Percentiles rank a stretch among this genome's conserved stretches.
Conservation (phyloP, 2,888 invertebrate species). For the Lithophane leautieri region DNA sequence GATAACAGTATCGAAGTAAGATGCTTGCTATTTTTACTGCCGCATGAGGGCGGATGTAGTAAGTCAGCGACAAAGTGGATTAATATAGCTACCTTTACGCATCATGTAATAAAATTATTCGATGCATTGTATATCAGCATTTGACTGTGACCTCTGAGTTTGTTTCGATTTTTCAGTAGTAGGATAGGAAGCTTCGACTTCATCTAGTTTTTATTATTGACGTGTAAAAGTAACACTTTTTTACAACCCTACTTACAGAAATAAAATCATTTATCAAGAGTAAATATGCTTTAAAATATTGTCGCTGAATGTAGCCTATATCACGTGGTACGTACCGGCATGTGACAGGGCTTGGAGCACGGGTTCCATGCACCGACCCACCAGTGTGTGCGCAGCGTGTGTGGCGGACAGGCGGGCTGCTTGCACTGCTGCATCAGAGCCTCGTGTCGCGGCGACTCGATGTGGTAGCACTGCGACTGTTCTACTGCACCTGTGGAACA, state of each 20-base stretch:
- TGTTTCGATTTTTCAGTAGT: neutral
- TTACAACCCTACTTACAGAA: neutral
- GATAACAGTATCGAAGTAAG: neutral
- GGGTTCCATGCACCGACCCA: conserved; percentile 97
- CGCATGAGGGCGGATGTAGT: neutral
- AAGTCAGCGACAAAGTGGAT: neutral
- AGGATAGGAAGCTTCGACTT: neutral
- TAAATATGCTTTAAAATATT: no score
- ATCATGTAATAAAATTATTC: neutral
- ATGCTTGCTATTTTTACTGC: neutral
- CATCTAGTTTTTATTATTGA: neutral
- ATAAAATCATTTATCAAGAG: no score
- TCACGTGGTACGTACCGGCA: conserved; percentile 79
- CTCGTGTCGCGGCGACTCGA: conserved; percentile 89
- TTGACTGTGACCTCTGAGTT: neutral
- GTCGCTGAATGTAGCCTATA: neutral
- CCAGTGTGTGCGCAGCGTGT: conserved; percentile 94
- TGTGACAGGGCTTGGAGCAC: conserved; percentile 89
- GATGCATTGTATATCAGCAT: neutral
- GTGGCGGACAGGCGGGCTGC: conserved; percentile 89
- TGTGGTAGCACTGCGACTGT: conserved; percentile 90
- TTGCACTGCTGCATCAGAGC: conserved; percentile 92
- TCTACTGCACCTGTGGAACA: conserved; percentile 90
- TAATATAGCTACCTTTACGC: neutral
- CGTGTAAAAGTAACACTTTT: no score